These are phyloP conservation scores for Buteo buteo DNA, from an alignment of 2,113 vertebrate species.

Conservation along the genomic window DNA sequence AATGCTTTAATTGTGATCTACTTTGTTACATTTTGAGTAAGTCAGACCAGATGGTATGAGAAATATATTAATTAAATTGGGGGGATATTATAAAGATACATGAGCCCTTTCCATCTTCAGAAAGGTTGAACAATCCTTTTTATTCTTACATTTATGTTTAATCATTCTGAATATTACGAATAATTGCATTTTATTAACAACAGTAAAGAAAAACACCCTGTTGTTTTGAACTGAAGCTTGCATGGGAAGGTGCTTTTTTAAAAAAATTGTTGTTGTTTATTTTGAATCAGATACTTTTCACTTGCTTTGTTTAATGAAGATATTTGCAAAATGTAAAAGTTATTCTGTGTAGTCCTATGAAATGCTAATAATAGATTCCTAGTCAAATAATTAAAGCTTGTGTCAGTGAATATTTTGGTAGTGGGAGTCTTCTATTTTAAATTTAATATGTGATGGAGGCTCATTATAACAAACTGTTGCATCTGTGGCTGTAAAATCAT, in stretches of 20 bases:
- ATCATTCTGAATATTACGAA: constrained; percentile 56
- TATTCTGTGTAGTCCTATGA: not conserved
- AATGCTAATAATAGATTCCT: not conserved
- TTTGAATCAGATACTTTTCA: not conserved
- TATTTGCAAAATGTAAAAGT: not conserved
- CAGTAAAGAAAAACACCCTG: not conserved
- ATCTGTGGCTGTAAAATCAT: not conserved
- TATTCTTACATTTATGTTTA: constrained; percentile 44
- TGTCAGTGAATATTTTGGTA: not conserved
- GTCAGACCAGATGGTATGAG: constrained; percentile 59
- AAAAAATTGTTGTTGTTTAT: not conserved
- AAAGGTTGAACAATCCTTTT: constrained; percentile 43
- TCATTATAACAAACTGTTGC: not conserved
- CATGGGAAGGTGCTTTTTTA: not conserved
- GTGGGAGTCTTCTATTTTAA: not conserved
- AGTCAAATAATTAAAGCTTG: not conserved
- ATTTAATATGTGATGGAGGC: not conserved
- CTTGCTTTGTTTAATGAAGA: not conserved
- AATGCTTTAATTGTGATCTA: constrained; percentile 57
- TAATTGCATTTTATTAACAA: constrained; percentile 29
- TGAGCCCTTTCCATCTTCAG: not conserved
- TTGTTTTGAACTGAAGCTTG: not conserved
- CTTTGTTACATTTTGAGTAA: constrained; percentile 60
- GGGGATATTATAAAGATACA: constrained; percentile 45
- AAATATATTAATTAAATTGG: constrained; percentile 70